Conservation (phyloP, 2,113 vertebrate species). For the Rhineura floridana region DNA sequence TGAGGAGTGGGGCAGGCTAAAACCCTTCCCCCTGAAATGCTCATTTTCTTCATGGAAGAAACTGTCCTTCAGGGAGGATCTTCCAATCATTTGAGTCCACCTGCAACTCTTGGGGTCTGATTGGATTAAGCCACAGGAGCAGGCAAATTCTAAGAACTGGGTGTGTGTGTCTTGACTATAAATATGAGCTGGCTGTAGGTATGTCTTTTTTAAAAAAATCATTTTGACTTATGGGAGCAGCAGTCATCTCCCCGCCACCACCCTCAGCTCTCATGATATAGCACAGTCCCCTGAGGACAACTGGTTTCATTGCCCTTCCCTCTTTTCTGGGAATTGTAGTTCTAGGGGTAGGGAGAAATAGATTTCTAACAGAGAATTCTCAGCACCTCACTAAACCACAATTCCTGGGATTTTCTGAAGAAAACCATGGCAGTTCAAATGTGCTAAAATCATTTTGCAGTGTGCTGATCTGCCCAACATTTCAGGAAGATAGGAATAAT, state of each 20-base stretch:
- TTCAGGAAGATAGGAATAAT: neutral
- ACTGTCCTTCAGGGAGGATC: neutral
- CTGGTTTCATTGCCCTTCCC: neutral
- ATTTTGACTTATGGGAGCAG: no score
- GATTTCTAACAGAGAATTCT: neutral
- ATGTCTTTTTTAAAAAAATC: no score
- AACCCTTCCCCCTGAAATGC: neutral
- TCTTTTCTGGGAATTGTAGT: neutral
- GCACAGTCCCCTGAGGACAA: no score
- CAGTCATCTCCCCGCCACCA: no score
- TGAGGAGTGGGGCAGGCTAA: neutral
- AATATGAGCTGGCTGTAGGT: no score
- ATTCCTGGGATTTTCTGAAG: neutral
- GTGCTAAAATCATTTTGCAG: neutral
- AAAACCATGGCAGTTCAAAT: neutral
- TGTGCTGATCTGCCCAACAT: no score
- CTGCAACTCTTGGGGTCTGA: neutral
- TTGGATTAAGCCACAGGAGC: no score
- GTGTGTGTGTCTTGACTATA: no score
- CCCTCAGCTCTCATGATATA: no score
- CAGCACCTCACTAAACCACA: neutral
- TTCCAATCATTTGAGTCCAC: neutral
- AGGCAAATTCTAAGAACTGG: no score
- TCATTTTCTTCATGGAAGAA: neutral
- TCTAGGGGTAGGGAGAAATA: neutral